phyloP scores from a whole-genome alignment of 2,888 invertebrate genomes.

The Hydrotaea diabolus region DNA sequence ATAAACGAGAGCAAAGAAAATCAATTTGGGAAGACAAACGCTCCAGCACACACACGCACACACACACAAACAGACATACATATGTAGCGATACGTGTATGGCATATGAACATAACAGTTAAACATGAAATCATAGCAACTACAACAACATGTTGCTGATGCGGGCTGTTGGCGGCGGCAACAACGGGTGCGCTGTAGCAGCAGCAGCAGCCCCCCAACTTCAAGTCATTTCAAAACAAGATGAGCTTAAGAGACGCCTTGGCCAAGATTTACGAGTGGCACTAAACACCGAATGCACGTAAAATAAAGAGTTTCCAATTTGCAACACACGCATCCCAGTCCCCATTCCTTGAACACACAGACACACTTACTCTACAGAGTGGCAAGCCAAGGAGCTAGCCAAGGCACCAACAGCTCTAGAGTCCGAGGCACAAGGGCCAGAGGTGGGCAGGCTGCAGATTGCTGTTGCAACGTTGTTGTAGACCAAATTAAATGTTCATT shows the following conservation, averaged over 20 bases:
- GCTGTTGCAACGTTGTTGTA: constrained; percentile 48
- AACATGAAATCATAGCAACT: constrained; percentile 60
- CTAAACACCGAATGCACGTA: constrained; percentile 49
- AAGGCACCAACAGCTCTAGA: no score
- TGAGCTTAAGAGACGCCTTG: constrained; percentile 64
- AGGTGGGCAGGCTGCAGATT: constrained; percentile 5
- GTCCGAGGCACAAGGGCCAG: background rate
- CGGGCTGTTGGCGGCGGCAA: no score
- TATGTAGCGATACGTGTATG: background rate
- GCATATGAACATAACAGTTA: constrained; percentile 60
- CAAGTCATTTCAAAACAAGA: constrained; percentile 66
- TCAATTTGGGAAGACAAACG: constrained; percentile 53
- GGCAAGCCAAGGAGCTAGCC: background rate
- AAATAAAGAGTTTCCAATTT: constrained; percentile 52
- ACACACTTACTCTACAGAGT: no score
- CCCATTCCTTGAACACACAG: background rate
- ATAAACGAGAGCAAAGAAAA: constrained; percentile 57
- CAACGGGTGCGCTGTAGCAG: background rate
- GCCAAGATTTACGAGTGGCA: constrained; percentile 65
- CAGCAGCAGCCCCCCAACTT: constrained; percentile 49
- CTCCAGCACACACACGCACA: constrained; percentile 10
- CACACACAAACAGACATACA: no score
- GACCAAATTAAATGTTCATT: constrained; percentile 70
- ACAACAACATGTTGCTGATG: constrained; percentile 58
- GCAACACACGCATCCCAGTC: constrained; percentile 19